A percentile compares a stretch with the other conserved stretches of the same genome.
phyloP scores from a whole-genome alignment of 2,113 vertebrate genomes.

The Pyrgilauda ruficollis region DNA sequence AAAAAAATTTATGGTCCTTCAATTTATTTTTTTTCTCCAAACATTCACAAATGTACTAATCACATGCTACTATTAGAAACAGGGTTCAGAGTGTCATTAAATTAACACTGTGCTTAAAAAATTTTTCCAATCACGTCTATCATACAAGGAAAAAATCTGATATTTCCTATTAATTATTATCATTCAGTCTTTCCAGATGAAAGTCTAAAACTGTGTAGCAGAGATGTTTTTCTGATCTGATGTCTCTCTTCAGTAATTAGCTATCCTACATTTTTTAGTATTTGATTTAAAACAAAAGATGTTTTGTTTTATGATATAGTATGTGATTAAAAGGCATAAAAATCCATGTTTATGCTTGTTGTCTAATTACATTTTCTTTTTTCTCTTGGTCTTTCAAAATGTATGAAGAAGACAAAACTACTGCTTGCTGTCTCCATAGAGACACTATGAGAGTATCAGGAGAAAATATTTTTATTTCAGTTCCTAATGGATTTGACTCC shows the following conservation, averaged over 20 bases:
- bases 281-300: neutral
- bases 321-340: neutral
- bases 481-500: constrained; percentile 42
- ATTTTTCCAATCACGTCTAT: neutral
- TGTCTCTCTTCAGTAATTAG: neutral
- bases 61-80: neutral
- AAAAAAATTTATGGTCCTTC: neutral
- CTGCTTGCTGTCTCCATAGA: constrained; percentile 36
- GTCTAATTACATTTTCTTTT: neutral
- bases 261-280: neutral
- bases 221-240: neutral
- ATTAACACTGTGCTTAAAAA: neutral
- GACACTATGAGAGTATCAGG: constrained; percentile 27
- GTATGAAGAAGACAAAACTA: constrained; percentile 20
- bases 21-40: neutral
- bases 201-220: neutral
- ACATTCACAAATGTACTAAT: neutral
- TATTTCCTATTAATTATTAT: neutral
- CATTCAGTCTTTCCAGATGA: neutral
- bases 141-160: neutral
- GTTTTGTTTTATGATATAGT: neutral
- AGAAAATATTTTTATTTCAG: constrained; percentile 58
- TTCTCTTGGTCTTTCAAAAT: neutral
- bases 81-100: neutral
- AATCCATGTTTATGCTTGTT: neutral